Conservation (phyloP, 37 sponge, comb jelly and placozoan species). For the Aplysina aerophoba region DNA sequence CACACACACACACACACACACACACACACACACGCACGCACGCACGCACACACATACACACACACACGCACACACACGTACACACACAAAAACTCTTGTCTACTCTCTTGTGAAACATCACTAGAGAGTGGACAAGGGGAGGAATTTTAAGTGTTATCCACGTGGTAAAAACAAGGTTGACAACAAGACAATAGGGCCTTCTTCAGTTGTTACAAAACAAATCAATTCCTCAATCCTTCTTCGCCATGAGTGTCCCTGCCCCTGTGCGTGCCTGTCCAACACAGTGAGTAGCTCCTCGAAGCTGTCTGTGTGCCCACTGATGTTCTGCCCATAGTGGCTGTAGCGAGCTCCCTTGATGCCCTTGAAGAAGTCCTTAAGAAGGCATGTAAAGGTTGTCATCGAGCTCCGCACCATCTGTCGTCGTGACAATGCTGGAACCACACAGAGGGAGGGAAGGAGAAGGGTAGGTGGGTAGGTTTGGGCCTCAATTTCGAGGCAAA, state of each 20-base stretch:
- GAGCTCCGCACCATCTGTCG: constrained; percentile 1
- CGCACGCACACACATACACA: constrained; percentile 18
- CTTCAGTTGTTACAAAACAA: too few relatives aligned
- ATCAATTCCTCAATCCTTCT: too few relatives aligned
- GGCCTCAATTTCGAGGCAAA: too few relatives aligned
- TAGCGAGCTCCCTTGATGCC: constrained; percentile 45
- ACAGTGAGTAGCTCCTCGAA: constrained; percentile 61
- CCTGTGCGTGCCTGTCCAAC: constrained; percentile 46
- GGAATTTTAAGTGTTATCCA: too few relatives aligned
- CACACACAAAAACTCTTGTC: constrained; percentile 22
- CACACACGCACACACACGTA: constrained; percentile 29
- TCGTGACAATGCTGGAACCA: neutral
- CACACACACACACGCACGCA: constrained; percentile 5
- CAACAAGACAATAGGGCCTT: too few relatives aligned
- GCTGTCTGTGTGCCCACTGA: constrained; percentile 66
- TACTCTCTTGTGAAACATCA: neutral
- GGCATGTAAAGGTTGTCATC: constrained; percentile 25
- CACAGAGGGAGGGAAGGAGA: too few relatives aligned
- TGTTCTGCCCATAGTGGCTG: constrained; percentile 57
- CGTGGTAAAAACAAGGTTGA: too few relatives aligned
- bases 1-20: neutral
- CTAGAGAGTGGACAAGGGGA: neutral
- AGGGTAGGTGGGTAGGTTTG: too few relatives aligned
- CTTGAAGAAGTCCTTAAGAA: constrained; percentile 6
- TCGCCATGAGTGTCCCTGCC: too few relatives aligned